Evolutionary conservation across 2,888 invertebrate species (phyloP).

Genomic region (Melanophora roralis): DNA sequence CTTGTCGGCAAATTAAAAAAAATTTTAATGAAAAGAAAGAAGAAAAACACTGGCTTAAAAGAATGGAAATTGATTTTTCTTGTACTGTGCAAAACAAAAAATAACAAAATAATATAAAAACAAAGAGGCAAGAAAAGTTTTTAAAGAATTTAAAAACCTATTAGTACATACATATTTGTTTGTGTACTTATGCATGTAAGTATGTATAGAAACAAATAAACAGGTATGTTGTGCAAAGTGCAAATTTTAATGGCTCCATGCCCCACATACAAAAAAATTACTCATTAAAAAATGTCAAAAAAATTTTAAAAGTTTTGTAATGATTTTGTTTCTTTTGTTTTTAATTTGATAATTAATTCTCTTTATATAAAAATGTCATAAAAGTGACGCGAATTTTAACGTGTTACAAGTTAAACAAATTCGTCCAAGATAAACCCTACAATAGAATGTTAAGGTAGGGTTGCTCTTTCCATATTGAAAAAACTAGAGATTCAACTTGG

Average conservation of each 20-base stretch:
- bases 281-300: constrained; percentile 7
- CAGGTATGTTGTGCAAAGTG: background rate
- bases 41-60: background rate
- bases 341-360: background rate
- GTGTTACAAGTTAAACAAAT: no score
- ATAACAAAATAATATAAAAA: background rate
- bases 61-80: constrained; percentile 20
- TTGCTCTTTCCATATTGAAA: no score
- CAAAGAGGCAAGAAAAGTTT: no score
- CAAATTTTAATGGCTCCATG: background rate
- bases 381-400: no score
- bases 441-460: no score
- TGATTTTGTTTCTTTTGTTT: background rate
- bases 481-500: no score
- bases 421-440: no score
- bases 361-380: background rate
- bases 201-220: background rate
- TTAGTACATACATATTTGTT: no score
- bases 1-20: constrained; percentile 44
- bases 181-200: no score
- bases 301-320: constrained; percentile 8
- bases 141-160: no score
- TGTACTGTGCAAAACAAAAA: background rate
- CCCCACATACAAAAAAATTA: background rate
- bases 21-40: no score